A percentile compares a stretch with the other conserved stretches of the same genome.
These are phyloP conservation scores for Drosophila saltans DNA, from an alignment of 1,140 invertebrate species.

Conservation along the genomic window DNA sequence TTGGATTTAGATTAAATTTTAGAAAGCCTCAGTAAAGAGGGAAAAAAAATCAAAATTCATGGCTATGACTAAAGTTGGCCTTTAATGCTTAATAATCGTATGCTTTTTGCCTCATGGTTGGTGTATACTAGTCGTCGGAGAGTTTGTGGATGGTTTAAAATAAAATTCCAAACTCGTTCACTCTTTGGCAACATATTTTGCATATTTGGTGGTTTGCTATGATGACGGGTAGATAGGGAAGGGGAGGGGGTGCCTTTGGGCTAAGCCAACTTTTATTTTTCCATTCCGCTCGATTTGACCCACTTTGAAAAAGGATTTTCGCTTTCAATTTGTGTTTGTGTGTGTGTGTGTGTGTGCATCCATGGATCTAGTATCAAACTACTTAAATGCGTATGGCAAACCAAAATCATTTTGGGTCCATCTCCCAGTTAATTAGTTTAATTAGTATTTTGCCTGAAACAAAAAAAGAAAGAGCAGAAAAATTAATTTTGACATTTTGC, in stretches of 20 bases:
- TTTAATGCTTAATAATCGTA: slow-evolving; percentile 53
- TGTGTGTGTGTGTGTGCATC: too few species aligned
- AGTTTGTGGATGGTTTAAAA: slow-evolving; percentile 12
- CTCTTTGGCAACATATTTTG: slow-evolving; percentile 42
- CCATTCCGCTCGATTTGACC: slow-evolving; percentile 53
- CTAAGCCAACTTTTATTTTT: slow-evolving; percentile 22
- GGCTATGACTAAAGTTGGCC: slow-evolving; percentile 12
- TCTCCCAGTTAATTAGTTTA: slow-evolving; percentile 71
- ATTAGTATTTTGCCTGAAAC: slow-evolving; percentile 46
- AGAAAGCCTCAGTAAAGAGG: neutral
- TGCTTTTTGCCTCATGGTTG: slow-evolving; percentile 10
- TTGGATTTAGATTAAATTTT: slow-evolving; percentile 2
- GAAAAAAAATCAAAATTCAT: slow-evolving; percentile 6
- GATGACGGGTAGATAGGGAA: too few species aligned
- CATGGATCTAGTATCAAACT: slow-evolving; percentile 1
- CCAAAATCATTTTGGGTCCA: slow-evolving; percentile 22
- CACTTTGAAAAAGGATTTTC: slow-evolving; percentile 49
- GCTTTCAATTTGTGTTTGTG: slow-evolving; percentile 47
- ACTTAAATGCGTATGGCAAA: neutral
- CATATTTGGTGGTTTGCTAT: slow-evolving; percentile 18
- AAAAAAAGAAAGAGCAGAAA: slow-evolving; percentile 18
- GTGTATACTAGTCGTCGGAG: neutral
- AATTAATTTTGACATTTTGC: slow-evolving; percentile 43
- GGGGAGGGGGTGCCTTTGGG: neutral
- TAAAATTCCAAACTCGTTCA: slow-evolving; percentile 39